Base-by-base conservation (phyloP, 2,888 invertebrate genomes). In the Eustalomyia histrio region DNA sequence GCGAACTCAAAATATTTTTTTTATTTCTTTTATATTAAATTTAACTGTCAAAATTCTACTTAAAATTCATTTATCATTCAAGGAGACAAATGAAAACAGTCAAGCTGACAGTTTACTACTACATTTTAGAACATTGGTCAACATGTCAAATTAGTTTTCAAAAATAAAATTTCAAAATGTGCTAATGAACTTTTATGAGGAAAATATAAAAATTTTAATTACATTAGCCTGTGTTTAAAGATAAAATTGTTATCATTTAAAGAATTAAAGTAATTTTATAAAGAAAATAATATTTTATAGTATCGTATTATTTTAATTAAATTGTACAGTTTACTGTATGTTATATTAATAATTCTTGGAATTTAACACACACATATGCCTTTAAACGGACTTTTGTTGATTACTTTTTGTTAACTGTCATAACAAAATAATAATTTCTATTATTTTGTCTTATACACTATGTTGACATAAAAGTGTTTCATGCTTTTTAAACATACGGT, bases 1-100 rank as follows among this genome's bases (percentile, higher is more conserved):
- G 39, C 39, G 39, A 39, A 39, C 39, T 1, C 39, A 39, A 39
- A 39, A 39, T 39, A 12, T 39, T 39, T 39, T 35, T 35, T 2
- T 35, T 39, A 24, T 29, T 24, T 10, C 29, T 47, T 16, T 21
- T 8, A 18, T 16, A 64, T 16, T 24, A 47, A 74, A 29, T 61
- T 80, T 67, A 50, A 58, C 67, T 72, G 75, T 80, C 80, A 67
- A 72, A 80, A 72, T 61, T 72, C 16, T 16, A 52, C 21, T 50
- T 17, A 39, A 55, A 63, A 39, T 43, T 55, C 63, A 80, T 80
- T 76, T 67, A 68, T 80, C 80, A 72, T 76, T 39, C 69, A 57
- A 76, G 29, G 12, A 39, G 14, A 39, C 39, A 39, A 39, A 39
- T 14, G 4, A 14, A 39, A 39, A 39, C 14, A 39, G 39, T 39